phyloP scores from a whole-genome alignment of 2,113 vertebrate genomes.

The Anguilla rostrata region DNA sequence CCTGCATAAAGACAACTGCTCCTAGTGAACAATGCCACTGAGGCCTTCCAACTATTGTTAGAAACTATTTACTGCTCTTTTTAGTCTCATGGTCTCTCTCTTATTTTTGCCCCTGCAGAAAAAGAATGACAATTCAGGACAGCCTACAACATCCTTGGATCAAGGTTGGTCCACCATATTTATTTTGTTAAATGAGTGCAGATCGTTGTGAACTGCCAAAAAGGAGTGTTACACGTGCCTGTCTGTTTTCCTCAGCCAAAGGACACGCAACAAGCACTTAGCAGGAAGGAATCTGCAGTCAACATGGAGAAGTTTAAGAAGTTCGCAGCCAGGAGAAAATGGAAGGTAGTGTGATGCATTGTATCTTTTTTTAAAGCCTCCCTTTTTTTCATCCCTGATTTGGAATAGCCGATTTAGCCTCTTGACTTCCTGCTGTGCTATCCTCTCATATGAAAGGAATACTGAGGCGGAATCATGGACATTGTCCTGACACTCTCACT shows the following conservation, averaged over 20 bases:
- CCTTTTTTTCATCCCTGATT: not conserved
- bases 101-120: conserved; percentile 66
- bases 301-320: conserved; percentile 99
- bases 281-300: conserved; percentile 94
- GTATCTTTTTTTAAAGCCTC: not conserved
- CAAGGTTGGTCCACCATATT: conserved; percentile 74
- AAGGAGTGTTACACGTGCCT: not conserved
- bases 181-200: not conserved
- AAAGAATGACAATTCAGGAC: conserved; percentile 95
- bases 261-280: conserved; percentile 92
- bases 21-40: not conserved
- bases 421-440: no score
- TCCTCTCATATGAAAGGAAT: no score
- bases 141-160: conserved; percentile 97
- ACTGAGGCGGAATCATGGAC: no score
- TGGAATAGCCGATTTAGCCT: not conserved
- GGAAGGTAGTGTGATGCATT: conserved; percentile 82
- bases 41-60: not conserved
- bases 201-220: not conserved
- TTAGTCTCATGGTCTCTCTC: not conserved
- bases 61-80: not conserved
- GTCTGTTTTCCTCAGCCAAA: conserved; percentile 78
- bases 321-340: conserved; percentile 93
- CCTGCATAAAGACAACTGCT: not conserved
- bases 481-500: no score